Evolutionary conservation across 2,797 vertebrate species (phyloP).

Genomic region (Silurus aristotelis): DNA sequence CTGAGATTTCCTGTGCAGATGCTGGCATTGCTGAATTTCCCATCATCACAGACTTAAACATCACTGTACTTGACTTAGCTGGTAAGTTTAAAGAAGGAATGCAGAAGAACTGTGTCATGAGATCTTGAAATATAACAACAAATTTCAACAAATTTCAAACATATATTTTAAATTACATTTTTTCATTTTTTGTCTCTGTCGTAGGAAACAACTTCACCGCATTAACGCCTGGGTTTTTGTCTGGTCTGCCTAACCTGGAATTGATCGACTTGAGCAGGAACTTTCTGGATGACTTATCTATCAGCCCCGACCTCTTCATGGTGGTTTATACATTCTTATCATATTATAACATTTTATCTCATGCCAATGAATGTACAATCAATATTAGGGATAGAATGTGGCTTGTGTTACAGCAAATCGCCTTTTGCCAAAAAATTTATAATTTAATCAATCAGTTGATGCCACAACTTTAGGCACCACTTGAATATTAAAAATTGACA

Average conservation of each 20-base stretch:
- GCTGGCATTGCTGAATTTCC: conserved; percentile 74
- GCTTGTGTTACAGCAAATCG: not conserved
- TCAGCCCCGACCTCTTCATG: conserved; percentile 69
- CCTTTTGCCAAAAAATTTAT: not conserved
- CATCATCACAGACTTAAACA: conserved; percentile 67
- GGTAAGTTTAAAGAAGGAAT: conserved; percentile 63
- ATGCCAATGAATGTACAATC: not conserved
- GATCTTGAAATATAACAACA: too few species aligned
- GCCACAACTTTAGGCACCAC: not conserved
- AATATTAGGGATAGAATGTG: not conserved
- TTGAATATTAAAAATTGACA: not conserved
- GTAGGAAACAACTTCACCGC: conserved; percentile 76
- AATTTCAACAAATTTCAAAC: not conserved
- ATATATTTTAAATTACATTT: not conserved
- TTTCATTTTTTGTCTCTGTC: conserved; percentile 18
- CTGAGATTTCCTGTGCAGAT: conserved; percentile 71
- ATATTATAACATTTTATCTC: not conserved
- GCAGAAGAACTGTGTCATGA: not conserved
- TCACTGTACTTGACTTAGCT: conserved; percentile 76
- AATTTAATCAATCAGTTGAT: not conserved
- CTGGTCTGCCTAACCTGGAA: conserved; percentile 73
- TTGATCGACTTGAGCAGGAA: conserved; percentile 81
- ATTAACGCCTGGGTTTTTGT: conserved; percentile 67
- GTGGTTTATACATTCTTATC: conserved; percentile 28
- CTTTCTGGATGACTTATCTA: conserved; percentile 69